These are phyloP conservation scores for Otis tarda DNA, from an alignment of 2,113 vertebrate species.

Conservation along the genomic window DNA sequence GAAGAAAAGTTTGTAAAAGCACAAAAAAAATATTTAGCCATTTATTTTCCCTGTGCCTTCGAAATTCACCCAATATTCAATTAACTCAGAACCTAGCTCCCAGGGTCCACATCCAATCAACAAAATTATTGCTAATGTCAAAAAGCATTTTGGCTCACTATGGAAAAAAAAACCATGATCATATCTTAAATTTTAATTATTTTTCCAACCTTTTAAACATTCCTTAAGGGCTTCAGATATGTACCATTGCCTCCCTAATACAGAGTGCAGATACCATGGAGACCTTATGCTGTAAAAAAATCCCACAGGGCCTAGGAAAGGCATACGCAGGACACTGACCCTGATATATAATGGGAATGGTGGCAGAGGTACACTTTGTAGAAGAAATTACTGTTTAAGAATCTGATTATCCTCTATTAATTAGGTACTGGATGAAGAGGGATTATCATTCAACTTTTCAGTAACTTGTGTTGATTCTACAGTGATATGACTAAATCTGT, in stretches of 20 bases:
- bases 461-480: neutral
- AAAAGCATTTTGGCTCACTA: neutral
- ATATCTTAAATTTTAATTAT: neutral
- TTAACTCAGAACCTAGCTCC: neutral
- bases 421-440: neutral
- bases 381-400: neutral
- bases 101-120: neutral
- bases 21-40: neutral
- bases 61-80: neutral
- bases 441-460: neutral
- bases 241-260: neutral
- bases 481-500: neutral
- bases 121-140: neutral
- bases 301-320: neutral
- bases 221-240: neutral
- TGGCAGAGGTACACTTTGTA: neutral
- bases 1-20: neutral
- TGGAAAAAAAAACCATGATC: neutral
- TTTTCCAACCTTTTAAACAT: neutral
- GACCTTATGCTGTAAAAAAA: neutral
- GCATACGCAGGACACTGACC: neutral
- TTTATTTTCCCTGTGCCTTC: neutral
- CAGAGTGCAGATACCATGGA: fast-evolving
- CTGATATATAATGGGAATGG: neutral
- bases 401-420: neutral